Percentiles rank a stretch among this genome's conserved stretches.
Evolutionary conservation across 53 echinoderm and acorn worm genomes (phyloP).

Genomic region (Paracentrotus lividus): DNA sequence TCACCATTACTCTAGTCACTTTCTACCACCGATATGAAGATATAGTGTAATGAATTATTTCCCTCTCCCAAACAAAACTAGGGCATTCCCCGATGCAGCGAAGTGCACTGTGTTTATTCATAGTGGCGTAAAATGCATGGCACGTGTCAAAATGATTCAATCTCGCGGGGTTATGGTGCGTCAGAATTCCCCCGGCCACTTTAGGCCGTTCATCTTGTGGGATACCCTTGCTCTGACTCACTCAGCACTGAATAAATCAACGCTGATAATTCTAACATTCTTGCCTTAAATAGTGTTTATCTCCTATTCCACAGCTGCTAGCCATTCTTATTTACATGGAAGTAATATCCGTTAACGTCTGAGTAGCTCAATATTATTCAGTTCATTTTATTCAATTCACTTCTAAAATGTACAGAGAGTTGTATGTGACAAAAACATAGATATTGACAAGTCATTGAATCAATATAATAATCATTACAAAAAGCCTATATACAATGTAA

Average conservation of each 20-base stretch:
- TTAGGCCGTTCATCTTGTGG: neutral
- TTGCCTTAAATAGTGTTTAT: neutral
- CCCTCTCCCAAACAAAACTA: neutral
- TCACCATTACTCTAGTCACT: neutral
- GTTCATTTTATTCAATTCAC: no score
- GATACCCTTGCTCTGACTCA: conserved; percentile 11
- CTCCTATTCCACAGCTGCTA: no score
- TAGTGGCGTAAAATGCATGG: conserved; percentile 19
- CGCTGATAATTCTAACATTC: neutral
- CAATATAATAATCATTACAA: no score
- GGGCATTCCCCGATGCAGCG: neutral
- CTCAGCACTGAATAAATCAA: conserved; percentile 22
- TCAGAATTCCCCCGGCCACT: conserved; percentile 9
- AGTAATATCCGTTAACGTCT: no score
- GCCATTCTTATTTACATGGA: neutral
- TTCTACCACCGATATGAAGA: neutral
- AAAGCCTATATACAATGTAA: no score
- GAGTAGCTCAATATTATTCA: no score
- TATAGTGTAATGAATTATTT: neutral
- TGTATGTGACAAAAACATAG: no score
- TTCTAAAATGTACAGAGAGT: no score
- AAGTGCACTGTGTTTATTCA: neutral
- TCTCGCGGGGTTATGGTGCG: neutral
- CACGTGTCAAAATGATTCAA: conserved; percentile 25
- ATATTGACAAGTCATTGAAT: no score